A percentile compares a stretch with the other conserved stretches of the same genome.
Evolutionary conservation across 1,140 invertebrate genomes (phyloP).

Genomic region (Sarcophaga bullata): DNA sequence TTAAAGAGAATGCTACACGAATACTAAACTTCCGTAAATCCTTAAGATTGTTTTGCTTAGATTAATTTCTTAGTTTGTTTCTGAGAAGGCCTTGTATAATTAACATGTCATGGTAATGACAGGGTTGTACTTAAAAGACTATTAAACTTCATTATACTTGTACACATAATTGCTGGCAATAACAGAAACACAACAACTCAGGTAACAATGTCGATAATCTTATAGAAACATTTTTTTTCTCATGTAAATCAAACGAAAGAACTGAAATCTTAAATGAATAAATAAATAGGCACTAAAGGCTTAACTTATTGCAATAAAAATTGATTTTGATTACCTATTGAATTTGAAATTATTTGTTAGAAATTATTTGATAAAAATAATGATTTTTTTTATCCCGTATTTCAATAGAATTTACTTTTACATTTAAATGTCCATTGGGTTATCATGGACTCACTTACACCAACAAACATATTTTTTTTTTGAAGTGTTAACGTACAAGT

Average conservation of each 20-base stretch:
- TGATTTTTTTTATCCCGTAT: too few relatives aligned
- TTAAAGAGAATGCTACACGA: too few relatives aligned
- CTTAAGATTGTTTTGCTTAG: background rate
- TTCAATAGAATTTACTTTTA: too few relatives aligned
- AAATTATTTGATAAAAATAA: too few relatives aligned
- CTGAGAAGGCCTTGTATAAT: conserved; percentile 16
- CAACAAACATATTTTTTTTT: background rate
- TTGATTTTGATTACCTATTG: too few relatives aligned
- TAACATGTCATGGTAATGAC: conserved; percentile 33
- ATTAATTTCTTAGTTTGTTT: conserved; percentile 28
- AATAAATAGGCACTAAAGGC: too few relatives aligned
- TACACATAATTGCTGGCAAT: background rate
- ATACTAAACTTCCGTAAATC: background rate
- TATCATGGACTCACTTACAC: background rate
- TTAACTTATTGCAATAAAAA: too few relatives aligned
- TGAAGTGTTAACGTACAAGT: background rate
- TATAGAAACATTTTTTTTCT: background rate
- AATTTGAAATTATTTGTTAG: too few relatives aligned
- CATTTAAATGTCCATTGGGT: too few relatives aligned
- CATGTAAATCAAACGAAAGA: conserved; percentile 30
- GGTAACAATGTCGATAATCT: background rate
- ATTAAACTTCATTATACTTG: background rate
- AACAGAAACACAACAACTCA: background rate
- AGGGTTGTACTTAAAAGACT: background rate
- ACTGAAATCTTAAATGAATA: too few relatives aligned